These are phyloP conservation scores for Sebastes taczanowskii DNA, from an alignment of 2,797 vertebrate genomes.

Conservation along the genomic window DNA sequence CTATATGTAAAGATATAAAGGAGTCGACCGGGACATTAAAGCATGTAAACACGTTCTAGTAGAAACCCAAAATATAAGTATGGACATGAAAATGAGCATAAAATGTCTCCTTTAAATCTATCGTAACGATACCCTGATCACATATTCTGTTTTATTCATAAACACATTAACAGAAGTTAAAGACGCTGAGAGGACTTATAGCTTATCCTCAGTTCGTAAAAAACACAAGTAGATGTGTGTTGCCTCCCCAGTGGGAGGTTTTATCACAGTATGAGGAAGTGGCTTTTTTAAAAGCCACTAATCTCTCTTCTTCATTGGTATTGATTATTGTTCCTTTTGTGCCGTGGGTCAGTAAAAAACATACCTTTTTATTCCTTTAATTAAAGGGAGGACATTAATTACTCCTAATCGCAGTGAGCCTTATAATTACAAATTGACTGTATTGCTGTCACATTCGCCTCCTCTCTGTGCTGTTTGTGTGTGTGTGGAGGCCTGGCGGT, in stretches of 20 bases:
- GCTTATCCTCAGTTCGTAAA: background rate
- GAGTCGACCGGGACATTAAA: background rate
- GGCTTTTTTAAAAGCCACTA: constrained; percentile 35
- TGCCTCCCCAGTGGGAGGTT: background rate
- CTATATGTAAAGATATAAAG: too few relatives aligned
- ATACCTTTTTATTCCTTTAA: constrained; percentile 48
- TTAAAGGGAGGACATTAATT: constrained; percentile 51
- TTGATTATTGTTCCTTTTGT: constrained; percentile 37
- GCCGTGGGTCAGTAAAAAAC: constrained; percentile 16
- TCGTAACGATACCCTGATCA: background rate
- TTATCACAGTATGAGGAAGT: background rate
- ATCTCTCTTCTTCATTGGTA: constrained; percentile 29
- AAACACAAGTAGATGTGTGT: background rate
- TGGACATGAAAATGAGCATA: background rate
- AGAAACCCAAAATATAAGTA: background rate
- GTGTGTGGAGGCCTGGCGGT: background rate
- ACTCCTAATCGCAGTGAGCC: constrained; percentile 27
- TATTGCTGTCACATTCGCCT: constrained; percentile 2
- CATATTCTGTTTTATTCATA: background rate
- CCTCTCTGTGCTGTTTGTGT: background rate
- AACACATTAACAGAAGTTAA: background rate
- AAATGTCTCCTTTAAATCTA: background rate
- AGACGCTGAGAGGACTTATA: background rate
- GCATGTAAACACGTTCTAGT: background rate
- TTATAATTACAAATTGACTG: constrained; percentile 54